Conservation (phyloP, 2,113 vertebrate genomes). For the Cacatua alba region DNA sequence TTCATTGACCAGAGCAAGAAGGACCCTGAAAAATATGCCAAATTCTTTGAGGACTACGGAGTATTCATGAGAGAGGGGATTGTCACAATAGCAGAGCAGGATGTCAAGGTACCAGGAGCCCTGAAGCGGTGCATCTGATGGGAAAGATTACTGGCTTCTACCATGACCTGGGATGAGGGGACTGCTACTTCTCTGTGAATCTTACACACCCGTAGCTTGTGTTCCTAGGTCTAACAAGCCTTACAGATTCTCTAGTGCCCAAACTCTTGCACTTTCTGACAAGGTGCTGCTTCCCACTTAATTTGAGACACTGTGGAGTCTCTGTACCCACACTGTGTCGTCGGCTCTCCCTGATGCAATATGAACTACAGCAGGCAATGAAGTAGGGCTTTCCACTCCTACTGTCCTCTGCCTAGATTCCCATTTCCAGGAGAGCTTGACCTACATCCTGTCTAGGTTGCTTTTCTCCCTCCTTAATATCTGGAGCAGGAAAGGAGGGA, state of each 20-base stretch:
- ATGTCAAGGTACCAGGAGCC: slow-evolving; percentile 84
- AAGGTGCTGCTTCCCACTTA: neutral
- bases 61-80: slow-evolving; percentile 96
- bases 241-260: neutral
- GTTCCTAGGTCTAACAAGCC: neutral
- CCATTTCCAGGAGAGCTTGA: neutral
- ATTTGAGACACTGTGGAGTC: neutral
- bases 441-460: neutral
- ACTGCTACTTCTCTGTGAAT: neutral
- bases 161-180: neutral
- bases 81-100: slow-evolving; percentile 91
- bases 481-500: neutral
- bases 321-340: neutral
- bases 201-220: accelerated
- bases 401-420: neutral
- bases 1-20: slow-evolving; percentile 94
- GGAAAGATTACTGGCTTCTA: neutral
- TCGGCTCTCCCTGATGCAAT: neutral
- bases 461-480: neutral
- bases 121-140: neutral
- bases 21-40: slow-evolving; percentile 91
- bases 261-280: neutral
- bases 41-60: slow-evolving; percentile 94
- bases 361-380: neutral
- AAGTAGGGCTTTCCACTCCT: neutral